Evolutionary conservation across 2,113 vertebrate genomes (phyloP), one percentile per base, ranked within the genome.

Genomic region (Callipepla californica): DNA sequence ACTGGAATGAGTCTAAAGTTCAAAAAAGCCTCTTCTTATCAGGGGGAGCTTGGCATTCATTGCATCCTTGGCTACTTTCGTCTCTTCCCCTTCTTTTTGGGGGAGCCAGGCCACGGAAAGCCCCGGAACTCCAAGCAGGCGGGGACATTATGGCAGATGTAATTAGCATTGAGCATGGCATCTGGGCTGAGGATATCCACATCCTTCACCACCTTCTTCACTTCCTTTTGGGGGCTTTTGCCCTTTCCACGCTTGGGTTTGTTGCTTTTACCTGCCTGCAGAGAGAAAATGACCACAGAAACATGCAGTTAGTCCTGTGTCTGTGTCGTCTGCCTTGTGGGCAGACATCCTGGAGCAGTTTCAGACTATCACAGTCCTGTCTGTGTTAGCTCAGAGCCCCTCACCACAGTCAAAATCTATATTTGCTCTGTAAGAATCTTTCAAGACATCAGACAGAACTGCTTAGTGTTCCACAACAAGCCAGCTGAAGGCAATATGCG

Each of bases 141-240:
- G 0, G 98, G 76, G 0, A 96, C 98, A 30, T 99, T 99, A 97
- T 99, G 98, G 5, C 97, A 97, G 19, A 99, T 97, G 94, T 99
- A 99, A 97, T 98, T 98, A 18, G 98, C 87, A 0, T 98, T 99
- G 84, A 98, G 96, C 98, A 98, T 98, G 81, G 98, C 98, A 2
- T 97, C 98, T 0, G 98, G 97, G 90, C 98, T 98, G 48, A 99
- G 74, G 53, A 99, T 93, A 91, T 99, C 97, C 85, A 96, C 97
- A 12, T 98, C 96, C 1, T 58, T 79, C 48, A 51, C 59, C 0
- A 30, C 38, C 45, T 95, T 87, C 97, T 98, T 98, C 9, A 13
- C 78, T 80, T 96, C 97, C 96, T 97, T 96, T 66, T 94, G 70
- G 44, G 90, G 66, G 40, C 85, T 5, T 77, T 87, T 97, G 45